Percentiles rank a stretch among this genome's conserved stretches.
Evolutionary conservation across 2,113 vertebrate species (phyloP).

Genomic region (Oncorhynchus gorbuscha): DNA sequence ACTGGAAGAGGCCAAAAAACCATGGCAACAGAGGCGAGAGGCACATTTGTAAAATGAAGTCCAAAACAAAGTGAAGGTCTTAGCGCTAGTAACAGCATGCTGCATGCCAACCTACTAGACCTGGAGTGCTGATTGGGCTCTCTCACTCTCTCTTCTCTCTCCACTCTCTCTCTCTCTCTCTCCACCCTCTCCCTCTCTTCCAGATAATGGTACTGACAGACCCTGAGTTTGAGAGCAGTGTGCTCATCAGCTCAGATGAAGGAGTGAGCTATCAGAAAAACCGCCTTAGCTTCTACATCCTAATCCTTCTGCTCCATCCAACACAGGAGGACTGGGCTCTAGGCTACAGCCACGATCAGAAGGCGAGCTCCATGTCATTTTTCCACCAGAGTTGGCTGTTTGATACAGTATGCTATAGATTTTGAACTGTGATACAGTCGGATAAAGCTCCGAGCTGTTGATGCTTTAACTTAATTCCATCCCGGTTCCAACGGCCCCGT

Average conservation of each 20-base stretch:
- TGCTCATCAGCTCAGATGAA: conserved; percentile 95
- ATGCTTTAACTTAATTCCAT: neutral
- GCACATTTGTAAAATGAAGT: conserved; percentile 32
- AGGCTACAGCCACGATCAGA: conserved; percentile 95
- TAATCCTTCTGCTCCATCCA: conserved; percentile 93
- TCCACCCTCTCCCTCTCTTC: neutral
- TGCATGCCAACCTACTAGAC: conserved; percentile 26
- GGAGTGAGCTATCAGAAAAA: conserved; percentile 96
- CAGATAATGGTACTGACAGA: conserved; percentile 98
- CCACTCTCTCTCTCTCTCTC: conserved; percentile 5
- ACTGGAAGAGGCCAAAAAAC: conserved; percentile 24
- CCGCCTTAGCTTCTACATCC: conserved; percentile 88
- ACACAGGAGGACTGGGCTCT: conserved; percentile 94
- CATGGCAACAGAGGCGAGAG: conserved; percentile 27
- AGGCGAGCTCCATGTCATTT: conserved; percentile 73
- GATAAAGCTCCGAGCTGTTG: neutral
- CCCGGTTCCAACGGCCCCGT: neutral
- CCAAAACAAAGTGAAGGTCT: conserved; percentile 30
- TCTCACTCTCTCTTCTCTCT: conserved; percentile 18
- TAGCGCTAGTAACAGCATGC: conserved; percentile 35
- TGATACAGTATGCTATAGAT: neutral
- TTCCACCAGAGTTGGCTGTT: neutral
- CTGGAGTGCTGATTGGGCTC: conserved; percentile 39
- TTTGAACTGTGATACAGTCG: neutral
- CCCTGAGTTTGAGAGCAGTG: conserved; percentile 94